These are phyloP conservation scores for Harpalus rubripes DNA, from an alignment of 2,888 invertebrate genomes.

Conservation along the genomic window DNA sequence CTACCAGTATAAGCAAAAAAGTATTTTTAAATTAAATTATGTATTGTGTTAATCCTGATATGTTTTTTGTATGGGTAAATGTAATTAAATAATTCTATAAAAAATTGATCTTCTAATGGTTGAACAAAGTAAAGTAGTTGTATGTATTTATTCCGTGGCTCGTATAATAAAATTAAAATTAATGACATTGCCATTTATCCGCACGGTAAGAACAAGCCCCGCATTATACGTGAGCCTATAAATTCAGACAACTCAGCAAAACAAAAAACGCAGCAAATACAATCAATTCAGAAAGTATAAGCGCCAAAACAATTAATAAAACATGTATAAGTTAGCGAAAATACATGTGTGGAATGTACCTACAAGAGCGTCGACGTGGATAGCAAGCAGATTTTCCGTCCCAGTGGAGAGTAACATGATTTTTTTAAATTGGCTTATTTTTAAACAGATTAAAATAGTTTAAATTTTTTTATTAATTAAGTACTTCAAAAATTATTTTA, in stretches of 20 bases:
- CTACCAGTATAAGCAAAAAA: neutral
- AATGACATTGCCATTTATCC: slow-evolving; percentile 61
- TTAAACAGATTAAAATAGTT: no score
- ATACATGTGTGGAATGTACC: slow-evolving; percentile 68
- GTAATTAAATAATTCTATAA: neutral
- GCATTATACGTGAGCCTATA: slow-evolving; percentile 51
- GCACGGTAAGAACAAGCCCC: slow-evolving; percentile 55
- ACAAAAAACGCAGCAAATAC: slow-evolving; percentile 58
- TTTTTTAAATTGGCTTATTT: neutral
- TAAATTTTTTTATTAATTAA: no score
- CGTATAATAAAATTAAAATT: slow-evolving; percentile 57
- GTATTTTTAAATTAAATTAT: neutral
- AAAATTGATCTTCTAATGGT: slow-evolving; percentile 14
- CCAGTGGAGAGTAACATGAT: neutral
- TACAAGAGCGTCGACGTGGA: slow-evolving; percentile 56
- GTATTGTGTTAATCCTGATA: slow-evolving; percentile 12
- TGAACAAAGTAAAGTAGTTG: slow-evolving; percentile 26
- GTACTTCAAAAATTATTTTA: no score
- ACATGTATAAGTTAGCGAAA: slow-evolving; percentile 63
- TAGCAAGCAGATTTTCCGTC: slow-evolving; percentile 21
- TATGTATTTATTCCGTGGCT: slow-evolving; percentile 24
- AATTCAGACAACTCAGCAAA: slow-evolving; percentile 59
- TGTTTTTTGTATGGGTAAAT: slow-evolving; percentile 1
- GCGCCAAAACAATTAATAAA: slow-evolving; percentile 68
- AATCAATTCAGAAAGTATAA: slow-evolving; percentile 67